Base-by-base conservation (phyloP, 1,140 invertebrate species). In the Cephus cinctus region DNA sequence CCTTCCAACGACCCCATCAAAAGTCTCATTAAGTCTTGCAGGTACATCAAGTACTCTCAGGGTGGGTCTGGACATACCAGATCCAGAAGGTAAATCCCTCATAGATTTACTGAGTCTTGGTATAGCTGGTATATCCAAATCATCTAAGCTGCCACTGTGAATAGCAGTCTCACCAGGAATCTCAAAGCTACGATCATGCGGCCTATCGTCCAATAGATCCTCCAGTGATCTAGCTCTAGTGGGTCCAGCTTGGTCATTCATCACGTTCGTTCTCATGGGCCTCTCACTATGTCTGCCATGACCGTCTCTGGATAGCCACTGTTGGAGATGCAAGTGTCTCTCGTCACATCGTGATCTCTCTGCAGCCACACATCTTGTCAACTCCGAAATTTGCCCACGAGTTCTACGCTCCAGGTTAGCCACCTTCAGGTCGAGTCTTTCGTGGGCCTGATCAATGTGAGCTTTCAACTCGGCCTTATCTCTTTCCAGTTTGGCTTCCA, bases 401-500 rank as follows among this genome's bases (percentile, higher is more conserved):
- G 89, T 91, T 52, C 83, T 82, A 50, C 84, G 81, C 63, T 92
- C 89, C n/a, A 93, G 72, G 61, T 85, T 81, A n/a, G 85, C 84
- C 2, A 96, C 90, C 59, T 91, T 87, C 27, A 88, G 81, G 36
- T 92, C 87, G 21, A 96, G 71, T 45, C 84, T 81, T 46, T 90
- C 84, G 59, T 92, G 89, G 3, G 89, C 88, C 50, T 84, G 81
- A 62, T 90, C 86, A 6, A 94, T 88, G 53, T 91, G 87, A 12
- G 88, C 84, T 60, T 93, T 89, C 2, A 96, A 63, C 59, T 94
- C 90, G 45, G 90, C 85, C 48, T 92, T 90, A 59, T 94, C 90
- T 52, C 84, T 82, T 58, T 92, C 91, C 9, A 96, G 65, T 51
- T 89, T 87, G 36, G 90, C 85, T 69, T 96, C 92, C 66, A 96